Conservation (phyloP, 2,888 invertebrate genomes). For the Trissoscelio sp. region DNA sequence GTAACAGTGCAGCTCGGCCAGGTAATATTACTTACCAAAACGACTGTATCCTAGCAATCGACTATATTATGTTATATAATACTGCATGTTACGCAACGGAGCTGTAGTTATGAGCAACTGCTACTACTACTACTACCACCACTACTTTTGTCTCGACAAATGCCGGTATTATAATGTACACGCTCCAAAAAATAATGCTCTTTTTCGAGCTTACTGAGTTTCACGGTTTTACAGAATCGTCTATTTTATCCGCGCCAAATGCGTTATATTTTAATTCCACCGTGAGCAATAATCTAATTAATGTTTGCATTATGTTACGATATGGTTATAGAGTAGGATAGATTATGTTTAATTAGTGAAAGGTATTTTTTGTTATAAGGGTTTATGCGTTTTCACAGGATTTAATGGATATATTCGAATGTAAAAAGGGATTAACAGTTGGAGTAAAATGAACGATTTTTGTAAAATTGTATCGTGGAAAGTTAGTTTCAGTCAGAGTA, state of each 20-base stretch:
- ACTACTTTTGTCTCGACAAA: conserved; percentile 10
- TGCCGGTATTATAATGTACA: conserved; percentile 27
- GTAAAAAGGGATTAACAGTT: no score
- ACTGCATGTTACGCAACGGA: conserved; percentile 35
- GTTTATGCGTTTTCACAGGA: no score
- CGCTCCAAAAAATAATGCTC: conserved; percentile 41
- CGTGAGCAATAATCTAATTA: no score
- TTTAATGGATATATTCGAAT: no score
- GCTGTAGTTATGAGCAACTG: conserved; percentile 13
- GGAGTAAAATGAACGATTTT: no score
- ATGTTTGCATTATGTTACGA: no score
- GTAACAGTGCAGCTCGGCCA: conserved; percentile 70
- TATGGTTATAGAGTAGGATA: no score
- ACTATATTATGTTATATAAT: conserved; percentile 77
- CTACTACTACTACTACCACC: no score
- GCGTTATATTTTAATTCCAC: neutral
- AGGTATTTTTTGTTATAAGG: no score
- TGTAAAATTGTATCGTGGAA: no score
- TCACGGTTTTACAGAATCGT: conserved; percentile 4
- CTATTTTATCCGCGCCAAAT: neutral
- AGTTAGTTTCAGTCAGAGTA: no score
- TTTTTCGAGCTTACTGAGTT: conserved; percentile 10
- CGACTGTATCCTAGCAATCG: conserved; percentile 78
- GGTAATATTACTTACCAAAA: conserved; percentile 77
- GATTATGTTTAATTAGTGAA: no score